phyloP scores from a whole-genome alignment of 2,888 invertebrate species.

The Dryomyza anilis region DNA sequence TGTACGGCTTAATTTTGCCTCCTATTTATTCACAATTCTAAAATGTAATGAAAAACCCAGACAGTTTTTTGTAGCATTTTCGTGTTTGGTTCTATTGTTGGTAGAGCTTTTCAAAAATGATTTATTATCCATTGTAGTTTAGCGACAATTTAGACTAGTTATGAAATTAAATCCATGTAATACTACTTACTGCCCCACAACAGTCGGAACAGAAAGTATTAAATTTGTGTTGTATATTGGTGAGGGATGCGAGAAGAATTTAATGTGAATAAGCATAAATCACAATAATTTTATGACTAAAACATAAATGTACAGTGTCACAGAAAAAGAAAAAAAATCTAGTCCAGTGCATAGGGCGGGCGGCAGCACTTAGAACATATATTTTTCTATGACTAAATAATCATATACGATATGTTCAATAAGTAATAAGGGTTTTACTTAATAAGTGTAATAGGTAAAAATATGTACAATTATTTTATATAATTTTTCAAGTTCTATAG shows the following conservation, averaged over 20 bases:
- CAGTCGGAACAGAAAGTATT: neutral
- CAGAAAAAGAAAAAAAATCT: neutral
- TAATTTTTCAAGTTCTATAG: no score
- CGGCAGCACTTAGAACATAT: neutral
- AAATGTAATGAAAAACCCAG: no score
- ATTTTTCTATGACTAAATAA: no score
- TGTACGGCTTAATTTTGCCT: no score
- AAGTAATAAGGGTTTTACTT: no score
- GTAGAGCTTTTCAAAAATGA: neutral
- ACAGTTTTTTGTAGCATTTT: neutral
- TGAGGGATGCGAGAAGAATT: neutral
- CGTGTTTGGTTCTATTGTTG: neutral
- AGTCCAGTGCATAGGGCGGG: neutral
- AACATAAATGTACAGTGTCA: no score
- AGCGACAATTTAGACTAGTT: constrained; percentile 2
- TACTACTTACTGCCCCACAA: neutral
- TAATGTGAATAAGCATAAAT: neutral
- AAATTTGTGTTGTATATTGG: neutral
- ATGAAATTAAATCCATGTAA: neutral
- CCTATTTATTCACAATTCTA: no score
- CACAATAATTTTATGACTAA: neutral
- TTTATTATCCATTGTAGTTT: neutral
- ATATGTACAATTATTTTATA: no score
- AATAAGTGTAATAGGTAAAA: no score
- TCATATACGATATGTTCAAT: no score